Evolutionary conservation across 2,797 vertebrate genomes (phyloP).

Genomic region (Garrulus glandarius): DNA sequence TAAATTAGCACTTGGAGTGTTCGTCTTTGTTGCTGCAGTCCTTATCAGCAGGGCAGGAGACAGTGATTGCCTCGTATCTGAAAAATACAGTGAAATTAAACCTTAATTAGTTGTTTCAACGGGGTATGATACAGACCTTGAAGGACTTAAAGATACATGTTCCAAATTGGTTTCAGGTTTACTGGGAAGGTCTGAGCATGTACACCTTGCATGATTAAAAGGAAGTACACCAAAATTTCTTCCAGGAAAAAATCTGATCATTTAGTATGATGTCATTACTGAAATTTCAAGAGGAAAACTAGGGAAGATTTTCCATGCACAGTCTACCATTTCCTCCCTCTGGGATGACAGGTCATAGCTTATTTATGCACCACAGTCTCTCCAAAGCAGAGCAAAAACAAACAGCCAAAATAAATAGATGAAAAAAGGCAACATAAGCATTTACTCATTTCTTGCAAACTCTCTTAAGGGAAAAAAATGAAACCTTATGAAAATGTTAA

Average conservation of each 20-base stretch:
- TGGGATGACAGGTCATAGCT: neutral
- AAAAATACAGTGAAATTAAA: conserved; percentile 57
- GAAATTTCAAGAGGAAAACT: neutral
- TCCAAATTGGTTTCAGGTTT: conserved; percentile 22
- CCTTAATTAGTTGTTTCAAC: conserved; percentile 58
- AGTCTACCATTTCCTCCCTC: neutral
- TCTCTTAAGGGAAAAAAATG: neutral
- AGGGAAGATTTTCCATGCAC: neutral
- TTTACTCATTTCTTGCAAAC: conserved; percentile 3
- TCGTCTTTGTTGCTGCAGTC: conserved; percentile 43
- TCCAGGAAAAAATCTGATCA: neutral
- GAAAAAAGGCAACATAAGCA: neutral
- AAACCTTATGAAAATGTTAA: neutral
- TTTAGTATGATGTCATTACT: neutral
- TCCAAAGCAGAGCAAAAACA: neutral
- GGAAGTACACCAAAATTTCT: neutral
- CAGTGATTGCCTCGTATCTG: conserved; percentile 48
- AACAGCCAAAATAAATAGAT: conserved; percentile 21
- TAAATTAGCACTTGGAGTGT: conserved; percentile 36
- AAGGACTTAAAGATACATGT: neutral
- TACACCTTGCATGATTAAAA: neutral
- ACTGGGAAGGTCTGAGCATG: neutral
- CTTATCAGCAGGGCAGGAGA: conserved; percentile 47
- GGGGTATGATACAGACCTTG: conserved; percentile 34
- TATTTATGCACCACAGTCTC: neutral